Evolutionary conservation across 2,888 invertebrate species (phyloP).

Genomic region (Tigriopus californicus): DNA sequence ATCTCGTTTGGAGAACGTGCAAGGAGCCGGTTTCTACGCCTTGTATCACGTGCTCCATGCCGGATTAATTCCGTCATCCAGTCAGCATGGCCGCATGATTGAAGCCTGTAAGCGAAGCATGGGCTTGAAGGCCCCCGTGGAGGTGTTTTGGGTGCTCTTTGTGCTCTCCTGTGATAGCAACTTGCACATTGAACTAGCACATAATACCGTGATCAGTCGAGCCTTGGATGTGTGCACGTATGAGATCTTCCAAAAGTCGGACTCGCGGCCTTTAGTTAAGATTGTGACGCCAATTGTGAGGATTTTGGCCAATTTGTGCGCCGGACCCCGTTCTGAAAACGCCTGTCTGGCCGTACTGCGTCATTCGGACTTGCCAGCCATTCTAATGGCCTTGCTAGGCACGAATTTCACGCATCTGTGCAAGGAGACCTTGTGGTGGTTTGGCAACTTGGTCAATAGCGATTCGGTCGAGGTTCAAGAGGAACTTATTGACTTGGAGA

Average conservation of each 20-base stretch:
- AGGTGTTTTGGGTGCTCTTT: constrained; percentile 1
- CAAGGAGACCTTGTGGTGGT: constrained; percentile 5
- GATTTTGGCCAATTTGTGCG: constrained; percentile 2
- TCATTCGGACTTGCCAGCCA: constrained; percentile 1
- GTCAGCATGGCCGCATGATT: background rate
- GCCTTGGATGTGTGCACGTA: background rate
- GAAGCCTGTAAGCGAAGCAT: background rate
- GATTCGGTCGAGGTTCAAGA: constrained; percentile 17
- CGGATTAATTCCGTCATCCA: background rate
- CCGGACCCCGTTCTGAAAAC: background rate
- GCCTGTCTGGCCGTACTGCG: constrained; percentile 1
- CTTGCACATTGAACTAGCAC: background rate
- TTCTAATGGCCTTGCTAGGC: constrained; percentile 3
- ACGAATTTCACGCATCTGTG: constrained; percentile 9
- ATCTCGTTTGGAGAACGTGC: background rate
- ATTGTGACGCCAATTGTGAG: constrained; percentile 8
- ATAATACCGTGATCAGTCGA: background rate
- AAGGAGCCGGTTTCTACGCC: constrained; percentile 1
- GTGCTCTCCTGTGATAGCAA: constrained; percentile 5
- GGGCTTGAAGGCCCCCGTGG: background rate
- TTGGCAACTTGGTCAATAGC: constrained; percentile 5
- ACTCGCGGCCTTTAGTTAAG: constrained; percentile 8
- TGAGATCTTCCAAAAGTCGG: constrained; percentile 12
- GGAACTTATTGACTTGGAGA: constrained; percentile 18
- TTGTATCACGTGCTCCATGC: background rate